Base-by-base conservation (phyloP, 1,140 invertebrate genomes). In the Drosophila tani region DNA sequence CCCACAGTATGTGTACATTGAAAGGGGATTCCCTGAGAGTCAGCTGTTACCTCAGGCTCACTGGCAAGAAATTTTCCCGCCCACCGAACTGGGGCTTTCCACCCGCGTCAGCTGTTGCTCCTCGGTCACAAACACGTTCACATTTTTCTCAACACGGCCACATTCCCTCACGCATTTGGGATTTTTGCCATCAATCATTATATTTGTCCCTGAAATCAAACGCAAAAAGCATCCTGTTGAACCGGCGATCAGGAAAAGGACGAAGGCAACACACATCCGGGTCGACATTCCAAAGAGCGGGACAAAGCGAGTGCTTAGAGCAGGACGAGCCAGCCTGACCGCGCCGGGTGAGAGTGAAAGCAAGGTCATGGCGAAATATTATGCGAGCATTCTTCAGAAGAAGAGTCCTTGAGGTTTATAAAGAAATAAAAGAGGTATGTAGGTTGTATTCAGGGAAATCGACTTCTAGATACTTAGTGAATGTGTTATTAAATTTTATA, bases 191-290 rank as follows among this genome's bases (percentile, higher is more conserved):
- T 91, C 86, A 91, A 91, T 91, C 90, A 91, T 91, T 79, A 82
- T 75, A 91, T 87, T 90, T 91, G 90, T 91, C 90, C 85, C 90
- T 91, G 90, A 91, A 91, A 91, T 91, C 90, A 91, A 91, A 91
- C 91, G 82, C 85, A 91, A 91, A 91, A 91, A 91, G 90, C 91
- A 91, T 91, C 85, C 80, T 86, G 46, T 43, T 49, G 41, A 75
- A 50, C 75, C 80, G 90, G 90, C 73, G 50, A 81, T 43, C 90
- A 91, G 90, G 45, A 76, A 49, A 14, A 46, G 46, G 55, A 49
- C 47, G 70, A 59, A 71, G 71, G 81, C 58, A 35, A 14, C 38
- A 17, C 38, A 63, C 50, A 73, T 88, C 75, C 81, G 85, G 56
- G 55, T 40, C 43, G 12, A 41, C 75, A 90, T 80, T 79, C 79